Percentiles rank a stretch among this genome's conserved stretches.
Conservation (phyloP, 1,140 invertebrate species). For the Zaprionus nigranus region DNA sequence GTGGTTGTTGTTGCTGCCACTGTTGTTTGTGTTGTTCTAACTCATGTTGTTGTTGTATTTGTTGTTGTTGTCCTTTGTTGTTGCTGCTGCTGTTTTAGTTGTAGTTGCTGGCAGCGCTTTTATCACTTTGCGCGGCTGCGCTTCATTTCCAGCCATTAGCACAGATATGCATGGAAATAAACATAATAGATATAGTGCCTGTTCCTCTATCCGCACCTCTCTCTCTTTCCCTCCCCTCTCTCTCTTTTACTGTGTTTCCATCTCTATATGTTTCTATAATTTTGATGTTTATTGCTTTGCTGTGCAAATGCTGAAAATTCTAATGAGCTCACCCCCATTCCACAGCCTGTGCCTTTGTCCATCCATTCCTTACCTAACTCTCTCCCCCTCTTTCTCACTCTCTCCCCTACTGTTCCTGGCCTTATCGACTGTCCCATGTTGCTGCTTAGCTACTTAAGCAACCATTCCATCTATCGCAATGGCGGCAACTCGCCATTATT, state of each 20-base stretch:
- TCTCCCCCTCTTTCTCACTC: neutral
- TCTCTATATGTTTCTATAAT: conserved; percentile 38
- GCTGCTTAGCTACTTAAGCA: neutral
- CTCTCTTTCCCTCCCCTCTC: neutral
- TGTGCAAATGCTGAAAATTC: conserved; percentile 35
- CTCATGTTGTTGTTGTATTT: neutral
- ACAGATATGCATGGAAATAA: conserved; percentile 57
- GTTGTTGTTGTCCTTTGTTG: neutral
- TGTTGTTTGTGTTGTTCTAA: neutral
- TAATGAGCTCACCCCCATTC: conserved; percentile 13
- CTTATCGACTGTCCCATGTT: neutral
- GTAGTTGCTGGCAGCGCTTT: conserved; percentile 20
- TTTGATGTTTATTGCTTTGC: conserved; percentile 65
- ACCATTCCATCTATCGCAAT: neutral
- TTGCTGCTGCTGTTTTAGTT: neutral
- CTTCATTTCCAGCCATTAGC: conserved; percentile 51
- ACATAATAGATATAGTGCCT: conserved; percentile 37
- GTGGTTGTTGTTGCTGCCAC: neutral
- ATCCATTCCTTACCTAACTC: neutral
- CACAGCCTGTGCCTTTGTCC: neutral
- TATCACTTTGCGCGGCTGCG: conserved; percentile 25
- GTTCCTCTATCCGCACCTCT: neutral
- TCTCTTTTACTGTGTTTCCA: neutral
- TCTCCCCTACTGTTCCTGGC: neutral
- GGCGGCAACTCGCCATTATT: conserved; percentile 13